These are phyloP conservation scores for Mesitornis unicolor DNA, from an alignment of 2,113 vertebrate species.

Conservation along the genomic window DNA sequence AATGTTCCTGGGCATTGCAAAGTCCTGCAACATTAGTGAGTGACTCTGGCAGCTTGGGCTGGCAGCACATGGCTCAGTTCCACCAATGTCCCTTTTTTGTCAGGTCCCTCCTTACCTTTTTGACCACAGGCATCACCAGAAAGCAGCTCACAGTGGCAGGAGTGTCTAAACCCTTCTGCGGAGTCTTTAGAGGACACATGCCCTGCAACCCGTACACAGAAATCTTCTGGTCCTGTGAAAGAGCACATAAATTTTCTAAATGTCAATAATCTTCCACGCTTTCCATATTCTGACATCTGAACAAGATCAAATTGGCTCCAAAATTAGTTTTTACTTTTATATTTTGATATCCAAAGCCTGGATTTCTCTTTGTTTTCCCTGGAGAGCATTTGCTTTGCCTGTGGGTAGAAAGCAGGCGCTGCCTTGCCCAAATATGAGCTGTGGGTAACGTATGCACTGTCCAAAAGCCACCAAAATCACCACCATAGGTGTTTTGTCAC, in stretches of 20 bases:
- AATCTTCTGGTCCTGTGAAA: constrained; percentile 89
- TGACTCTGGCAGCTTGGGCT: background rate
- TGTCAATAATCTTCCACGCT: background rate
- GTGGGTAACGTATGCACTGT: background rate
- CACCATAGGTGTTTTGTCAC: background rate
- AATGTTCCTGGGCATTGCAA: background rate
- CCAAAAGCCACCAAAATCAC: background rate
- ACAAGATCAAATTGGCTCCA: background rate
- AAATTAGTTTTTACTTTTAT: background rate
- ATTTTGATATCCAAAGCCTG: background rate
- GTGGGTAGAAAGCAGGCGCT: background rate
- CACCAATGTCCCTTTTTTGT: background rate
- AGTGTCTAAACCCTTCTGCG: constrained; percentile 85
- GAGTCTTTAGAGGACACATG: constrained; percentile 91
- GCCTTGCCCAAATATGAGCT: background rate
- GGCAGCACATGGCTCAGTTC: background rate
- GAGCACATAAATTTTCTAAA: background rate
- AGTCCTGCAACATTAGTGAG: background rate
- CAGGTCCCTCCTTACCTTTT: constrained; percentile 77
- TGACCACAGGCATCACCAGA: constrained; percentile 80
- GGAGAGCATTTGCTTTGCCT: background rate
- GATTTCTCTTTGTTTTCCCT: background rate
- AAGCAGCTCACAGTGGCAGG: constrained; percentile 91
- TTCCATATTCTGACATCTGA: background rate
- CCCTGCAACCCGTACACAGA: constrained; percentile 92